Conservation (phyloP, 2,797 vertebrate species). For the Neoniphon sammara region DNA sequence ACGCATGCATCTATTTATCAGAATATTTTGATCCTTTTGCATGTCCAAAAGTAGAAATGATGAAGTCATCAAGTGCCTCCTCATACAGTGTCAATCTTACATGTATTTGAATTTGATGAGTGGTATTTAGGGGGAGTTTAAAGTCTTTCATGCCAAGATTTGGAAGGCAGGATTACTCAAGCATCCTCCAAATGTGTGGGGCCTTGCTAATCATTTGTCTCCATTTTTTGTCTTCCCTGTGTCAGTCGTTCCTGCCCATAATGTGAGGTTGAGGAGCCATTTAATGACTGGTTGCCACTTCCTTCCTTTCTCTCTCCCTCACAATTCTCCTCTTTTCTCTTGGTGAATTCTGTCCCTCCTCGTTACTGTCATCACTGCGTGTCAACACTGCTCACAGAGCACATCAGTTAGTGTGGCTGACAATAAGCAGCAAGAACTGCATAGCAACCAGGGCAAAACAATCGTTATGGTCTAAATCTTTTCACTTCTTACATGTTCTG, state of each 20-base stretch:
- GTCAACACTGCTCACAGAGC: constrained; percentile 16
- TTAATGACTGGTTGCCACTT: constrained; percentile 57
- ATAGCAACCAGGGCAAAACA: not conserved
- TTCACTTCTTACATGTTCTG: not conserved
- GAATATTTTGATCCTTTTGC: constrained; percentile 20
- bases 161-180: constrained; percentile 20
- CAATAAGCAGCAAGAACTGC: constrained; percentile 23
- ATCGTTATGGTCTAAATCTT: not conserved
- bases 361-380: constrained; percentile 37
- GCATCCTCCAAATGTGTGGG: constrained; percentile 44
- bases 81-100: constrained; percentile 36
- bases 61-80: constrained; percentile 36
- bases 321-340: constrained; percentile 23
- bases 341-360: constrained; percentile 20
- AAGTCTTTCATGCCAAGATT: constrained; percentile 22
- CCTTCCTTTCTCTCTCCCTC: constrained; percentile 41
- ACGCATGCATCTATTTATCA: constrained; percentile 4
- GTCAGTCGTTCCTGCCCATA: constrained; percentile 44
- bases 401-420: constrained; percentile 23
- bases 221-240: constrained; percentile 32
- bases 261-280: constrained; percentile 47
- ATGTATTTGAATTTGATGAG: constrained; percentile 27
- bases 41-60: constrained; percentile 26
- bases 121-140: constrained; percentile 27
- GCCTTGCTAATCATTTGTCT: constrained; percentile 42